These are phyloP conservation scores for Polyergus mexicanus DNA, from an alignment of 1,140 invertebrate species.

Conservation along the genomic window DNA sequence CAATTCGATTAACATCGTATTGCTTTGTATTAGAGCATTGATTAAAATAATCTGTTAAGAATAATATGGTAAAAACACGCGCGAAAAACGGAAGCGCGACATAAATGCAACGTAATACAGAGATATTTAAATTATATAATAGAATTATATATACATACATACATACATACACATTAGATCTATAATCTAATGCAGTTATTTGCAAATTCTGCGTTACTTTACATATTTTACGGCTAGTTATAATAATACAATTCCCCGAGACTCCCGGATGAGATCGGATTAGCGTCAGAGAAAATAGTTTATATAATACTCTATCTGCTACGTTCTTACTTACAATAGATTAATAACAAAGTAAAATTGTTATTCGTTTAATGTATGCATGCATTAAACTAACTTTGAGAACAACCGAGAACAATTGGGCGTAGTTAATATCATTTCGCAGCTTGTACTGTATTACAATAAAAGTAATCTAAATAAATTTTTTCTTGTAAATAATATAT, in stretches of 20 bases:
- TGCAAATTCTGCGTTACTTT: not conserved
- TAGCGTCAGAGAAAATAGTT: not conserved
- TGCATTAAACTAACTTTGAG: not conserved
- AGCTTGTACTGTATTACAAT: not conserved
- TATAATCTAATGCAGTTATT: constrained; percentile 1
- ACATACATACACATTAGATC: not conserved
- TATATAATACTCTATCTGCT: not conserved
- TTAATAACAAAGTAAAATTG: constrained; percentile 2
- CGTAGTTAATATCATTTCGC: not conserved
- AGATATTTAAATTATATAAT: not conserved
- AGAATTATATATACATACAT: not conserved
- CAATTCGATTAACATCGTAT: not conserved
- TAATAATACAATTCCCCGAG: not conserved
- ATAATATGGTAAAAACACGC: too few species aligned
- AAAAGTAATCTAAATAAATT: constrained; percentile 13
- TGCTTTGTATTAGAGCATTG: not conserved
- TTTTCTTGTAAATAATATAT: not conserved
- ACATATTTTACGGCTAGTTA: not conserved
- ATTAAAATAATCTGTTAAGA: not conserved
- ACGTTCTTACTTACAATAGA: constrained; percentile 2
- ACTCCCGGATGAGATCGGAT: not conserved
- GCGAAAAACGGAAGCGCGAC: not conserved
- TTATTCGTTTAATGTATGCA: constrained; percentile 21
- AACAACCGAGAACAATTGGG: not conserved
- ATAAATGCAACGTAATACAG: not conserved